Evolutionary conservation across 2,888 invertebrate genomes (phyloP), one percentile per base, ranked within the genome.

Genomic region (Oscheius onirici): DNA sequence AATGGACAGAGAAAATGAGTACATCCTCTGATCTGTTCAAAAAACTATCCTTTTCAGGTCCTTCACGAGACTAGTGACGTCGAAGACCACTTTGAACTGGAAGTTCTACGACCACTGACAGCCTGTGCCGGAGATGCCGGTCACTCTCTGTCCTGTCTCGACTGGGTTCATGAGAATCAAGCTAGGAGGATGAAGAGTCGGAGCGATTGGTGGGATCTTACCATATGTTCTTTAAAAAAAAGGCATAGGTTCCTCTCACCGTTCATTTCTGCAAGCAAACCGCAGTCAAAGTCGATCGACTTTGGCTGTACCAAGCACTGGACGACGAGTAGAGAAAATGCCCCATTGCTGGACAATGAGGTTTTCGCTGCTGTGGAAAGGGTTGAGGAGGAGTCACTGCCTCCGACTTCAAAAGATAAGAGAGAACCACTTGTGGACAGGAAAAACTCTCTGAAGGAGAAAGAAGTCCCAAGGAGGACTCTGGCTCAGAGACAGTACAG

Each of bases 81-180:
- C 11, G 80, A 78, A 67, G 80, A 80, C 17, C 73, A 76, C 49
- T 61, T 67, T 17, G 77, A 78, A 43, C 44, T 77, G 58, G 79
- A 79, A 24, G 73, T 72, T 13, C 70, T 76, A 10, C 74, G 79
- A 11, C 77, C 80, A 2, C 52, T 77, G 57, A 77, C 76, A 10
- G 77, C 77, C 0, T 76, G 81, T 26, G 77, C 74, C 41, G 75
- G 75, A 10, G 83, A 83, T 51, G 71, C 80, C 6, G 81, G 83
- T 11, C 74, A 77, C 3, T 84, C 84, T 3, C 92, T 95, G 86
- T 93, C 94, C 86, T 95, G 93, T 89, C 91, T 95, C 87, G 94
- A 94, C 79, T 93, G 93, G 92, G 94, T 94, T 86, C 95, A 95
- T 91, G 95, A 95, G 90, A 92, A 95, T 88, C 97, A 97, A 91